Percentiles rank a stretch among this genome's conserved stretches.
These are phyloP conservation scores for Clistopyga incitator DNA, from an alignment of 2,888 invertebrate genomes.

Conservation along the genomic window DNA sequence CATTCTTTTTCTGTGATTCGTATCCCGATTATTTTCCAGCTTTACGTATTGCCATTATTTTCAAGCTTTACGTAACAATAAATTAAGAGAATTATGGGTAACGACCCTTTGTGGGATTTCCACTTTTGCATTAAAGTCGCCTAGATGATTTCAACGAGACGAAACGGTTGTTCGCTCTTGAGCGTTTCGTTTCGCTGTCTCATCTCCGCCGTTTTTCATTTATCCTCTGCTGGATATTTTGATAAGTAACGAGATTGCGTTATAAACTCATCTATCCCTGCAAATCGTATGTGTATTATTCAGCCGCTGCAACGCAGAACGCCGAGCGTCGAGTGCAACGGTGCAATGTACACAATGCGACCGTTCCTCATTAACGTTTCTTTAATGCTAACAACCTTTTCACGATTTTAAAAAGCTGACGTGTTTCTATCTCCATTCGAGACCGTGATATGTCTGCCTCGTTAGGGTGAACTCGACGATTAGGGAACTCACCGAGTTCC, in stretches of 20 bases:
- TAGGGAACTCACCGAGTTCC: neutral
- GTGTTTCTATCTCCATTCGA: conserved; percentile 4
- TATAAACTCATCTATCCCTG: conserved; percentile 49
- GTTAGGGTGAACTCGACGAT: conserved; percentile 23
- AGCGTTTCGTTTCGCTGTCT: neutral
- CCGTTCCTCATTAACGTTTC: conserved; percentile 58
- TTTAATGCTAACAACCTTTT: conserved; percentile 39
- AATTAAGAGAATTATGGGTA: neutral
- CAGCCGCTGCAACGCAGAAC: conserved; percentile 21
- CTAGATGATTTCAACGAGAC: conserved; percentile 21
- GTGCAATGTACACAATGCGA: conserved; percentile 32
- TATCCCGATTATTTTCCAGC: neutral
- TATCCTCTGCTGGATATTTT: conserved; percentile 44
- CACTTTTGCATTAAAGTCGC: neutral
- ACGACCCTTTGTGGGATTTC: neutral
- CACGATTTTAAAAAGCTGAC: conserved; percentile 3
- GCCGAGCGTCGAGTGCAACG: conserved; percentile 33
- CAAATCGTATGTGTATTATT: conserved; percentile 44
- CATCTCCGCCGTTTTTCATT: conserved; percentile 12
- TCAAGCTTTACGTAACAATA: neutral
- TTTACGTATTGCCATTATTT: neutral
- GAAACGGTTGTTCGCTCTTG: conserved; percentile 15
- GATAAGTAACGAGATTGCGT: conserved; percentile 52
- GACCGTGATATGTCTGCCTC: conserved; percentile 22
- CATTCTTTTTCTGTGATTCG: neutral